These are phyloP conservation scores for Propithecus perrieri DNA, from an alignment of 2,797 vertebrate species.

Conservation along the genomic window DNA sequence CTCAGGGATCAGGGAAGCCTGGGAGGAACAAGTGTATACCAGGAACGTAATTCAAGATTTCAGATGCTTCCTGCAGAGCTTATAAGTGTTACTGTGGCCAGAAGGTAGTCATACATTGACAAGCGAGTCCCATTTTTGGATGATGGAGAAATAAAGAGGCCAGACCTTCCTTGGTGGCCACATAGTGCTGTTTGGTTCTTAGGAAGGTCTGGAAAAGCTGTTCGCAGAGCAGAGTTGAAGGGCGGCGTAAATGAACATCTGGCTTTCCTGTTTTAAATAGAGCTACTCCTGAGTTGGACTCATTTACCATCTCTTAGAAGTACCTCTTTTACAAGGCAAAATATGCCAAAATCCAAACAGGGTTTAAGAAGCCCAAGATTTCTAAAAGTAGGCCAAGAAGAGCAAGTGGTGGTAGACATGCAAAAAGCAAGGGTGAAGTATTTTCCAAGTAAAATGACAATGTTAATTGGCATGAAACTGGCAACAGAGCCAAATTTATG, in stretches of 20 bases:
- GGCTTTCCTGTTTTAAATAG: not conserved
- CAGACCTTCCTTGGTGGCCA: not conserved
- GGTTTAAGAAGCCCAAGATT: not conserved
- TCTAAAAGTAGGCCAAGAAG: not conserved
- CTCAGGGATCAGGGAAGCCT: not conserved
- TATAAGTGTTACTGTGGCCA: not conserved
- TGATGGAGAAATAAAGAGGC: not conserved
- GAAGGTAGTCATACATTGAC: not conserved
- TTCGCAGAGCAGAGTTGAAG: not conserved
- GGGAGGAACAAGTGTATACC: not conserved
- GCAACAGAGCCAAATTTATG: not conserved
- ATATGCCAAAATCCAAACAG: not conserved
- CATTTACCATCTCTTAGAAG: not conserved
- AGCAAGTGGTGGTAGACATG: not conserved
- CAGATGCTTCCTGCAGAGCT: not conserved
- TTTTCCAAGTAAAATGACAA: slow-evolving; percentile 11
- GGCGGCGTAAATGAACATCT: not conserved
- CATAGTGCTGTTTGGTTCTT: not conserved
- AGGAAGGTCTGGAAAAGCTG: not conserved
- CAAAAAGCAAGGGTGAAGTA: not conserved
- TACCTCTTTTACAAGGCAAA: not conserved
- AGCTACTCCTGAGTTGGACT: not conserved
- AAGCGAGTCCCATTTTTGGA: not conserved
- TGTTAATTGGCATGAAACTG: not conserved
- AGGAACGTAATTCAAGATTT: not conserved